phyloP scores from a whole-genome alignment of 2,888 invertebrate species.

The Apodemia hepburni region DNA sequence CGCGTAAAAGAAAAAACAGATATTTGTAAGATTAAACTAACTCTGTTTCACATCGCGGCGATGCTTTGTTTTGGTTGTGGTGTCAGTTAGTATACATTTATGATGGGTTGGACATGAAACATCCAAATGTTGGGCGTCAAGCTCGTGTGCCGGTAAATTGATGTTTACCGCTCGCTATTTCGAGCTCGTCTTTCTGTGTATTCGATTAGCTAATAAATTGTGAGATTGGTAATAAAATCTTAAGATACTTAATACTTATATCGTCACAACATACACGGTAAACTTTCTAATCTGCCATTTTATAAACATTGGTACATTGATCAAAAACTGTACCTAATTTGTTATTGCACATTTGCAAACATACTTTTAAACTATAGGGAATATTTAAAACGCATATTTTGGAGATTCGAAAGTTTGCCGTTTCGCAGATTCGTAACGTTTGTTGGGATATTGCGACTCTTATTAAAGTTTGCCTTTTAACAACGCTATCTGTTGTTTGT shows the following conservation, averaged over 20 bases:
- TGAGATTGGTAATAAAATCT: background rate
- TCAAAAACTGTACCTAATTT: no score
- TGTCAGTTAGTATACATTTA: conserved; percentile 19
- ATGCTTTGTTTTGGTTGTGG: conserved; percentile 1
- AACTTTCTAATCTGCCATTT: no score
- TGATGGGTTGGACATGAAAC: conserved; percentile 16
- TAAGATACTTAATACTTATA: background rate
- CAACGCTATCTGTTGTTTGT: no score
- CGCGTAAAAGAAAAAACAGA: background rate
- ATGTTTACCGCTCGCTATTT: conserved; percentile 4
- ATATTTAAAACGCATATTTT: no score
- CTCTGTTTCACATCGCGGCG: conserved; percentile 2
- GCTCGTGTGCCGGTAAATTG: background rate
- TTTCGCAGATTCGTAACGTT: no score
- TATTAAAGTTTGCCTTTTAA: no score
- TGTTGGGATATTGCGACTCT: no score
- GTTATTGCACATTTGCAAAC: no score
- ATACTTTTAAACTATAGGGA: no score
- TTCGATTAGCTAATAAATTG: background rate
- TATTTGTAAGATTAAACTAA: background rate
- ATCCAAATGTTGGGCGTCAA: conserved; percentile 9
- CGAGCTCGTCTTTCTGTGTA: background rate
- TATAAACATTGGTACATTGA: no score
- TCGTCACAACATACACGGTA: no score
- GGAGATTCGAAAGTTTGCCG: no score